Percentiles rank a stretch among this genome's conserved stretches.
Evolutionary conservation across 2,888 invertebrate species (phyloP).

Genomic region (Hirtodrosophila duncani): DNA sequence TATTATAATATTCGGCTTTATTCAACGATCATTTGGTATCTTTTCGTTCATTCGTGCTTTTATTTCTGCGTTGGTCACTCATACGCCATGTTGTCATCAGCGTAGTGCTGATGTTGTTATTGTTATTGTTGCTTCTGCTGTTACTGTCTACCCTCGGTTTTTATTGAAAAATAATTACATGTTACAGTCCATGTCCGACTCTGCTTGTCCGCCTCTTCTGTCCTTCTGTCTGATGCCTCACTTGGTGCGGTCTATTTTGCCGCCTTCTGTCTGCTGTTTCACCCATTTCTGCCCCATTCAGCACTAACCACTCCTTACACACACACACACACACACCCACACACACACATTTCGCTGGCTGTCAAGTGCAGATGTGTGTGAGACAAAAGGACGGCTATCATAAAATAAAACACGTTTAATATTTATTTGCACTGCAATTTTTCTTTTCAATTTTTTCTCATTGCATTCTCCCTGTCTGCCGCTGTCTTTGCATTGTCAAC

Average conservation of each 20-base stretch:
- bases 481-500: constrained; percentile 27
- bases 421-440: constrained; percentile 44
- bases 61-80: constrained; percentile 50
- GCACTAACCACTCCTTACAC: neutral
- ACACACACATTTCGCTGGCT: constrained; percentile 38
- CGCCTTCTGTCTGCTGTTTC: constrained; percentile 32
- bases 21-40: constrained; percentile 3
- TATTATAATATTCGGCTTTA: no score
- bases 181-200: constrained; percentile 63
- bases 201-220: constrained; percentile 13
- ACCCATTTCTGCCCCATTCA: constrained; percentile 9
- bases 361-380: constrained; percentile 49
- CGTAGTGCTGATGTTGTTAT: constrained; percentile 30
- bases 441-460: constrained; percentile 17
- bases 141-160: constrained; percentile 61
- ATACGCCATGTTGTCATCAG: constrained; percentile 66
- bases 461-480: constrained; percentile 4
- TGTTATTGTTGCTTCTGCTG: constrained; percentile 40
- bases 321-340: neutral
- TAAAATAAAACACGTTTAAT: constrained; percentile 65
- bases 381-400: constrained; percentile 65
- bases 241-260: constrained; percentile 63
- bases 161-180: constrained; percentile 71
- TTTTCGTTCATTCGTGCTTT: constrained; percentile 15
- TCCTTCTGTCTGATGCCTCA: constrained; percentile 37